These are phyloP conservation scores for Gopherus flavomarginatus DNA, from an alignment of 2,113 vertebrate genomes.

Conservation along the genomic window DNA sequence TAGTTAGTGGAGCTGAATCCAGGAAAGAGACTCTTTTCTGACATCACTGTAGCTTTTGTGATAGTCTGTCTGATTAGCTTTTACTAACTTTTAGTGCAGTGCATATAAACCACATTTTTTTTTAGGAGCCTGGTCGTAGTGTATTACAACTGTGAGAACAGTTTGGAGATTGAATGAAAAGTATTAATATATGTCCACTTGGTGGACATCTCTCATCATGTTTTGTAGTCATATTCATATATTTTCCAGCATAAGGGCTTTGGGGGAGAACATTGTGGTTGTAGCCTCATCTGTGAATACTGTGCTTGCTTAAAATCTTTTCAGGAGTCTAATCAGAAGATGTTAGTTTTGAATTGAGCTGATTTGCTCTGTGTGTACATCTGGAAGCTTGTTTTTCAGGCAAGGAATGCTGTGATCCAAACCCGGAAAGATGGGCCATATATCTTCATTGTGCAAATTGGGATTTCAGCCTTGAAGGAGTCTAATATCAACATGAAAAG, in stretches of 20 bases:
- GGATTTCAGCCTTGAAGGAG: constrained; percentile 59
- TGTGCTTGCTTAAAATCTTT: background rate
- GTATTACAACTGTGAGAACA: background rate
- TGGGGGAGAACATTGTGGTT: background rate
- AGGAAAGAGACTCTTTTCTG: background rate
- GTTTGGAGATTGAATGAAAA: background rate
- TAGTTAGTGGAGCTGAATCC: background rate
- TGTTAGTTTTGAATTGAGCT: background rate
- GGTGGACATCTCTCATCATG: background rate
- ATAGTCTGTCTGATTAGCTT: background rate
- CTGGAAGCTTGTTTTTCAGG: constrained; percentile 67
- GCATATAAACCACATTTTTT: background rate
- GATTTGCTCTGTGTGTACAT: background rate
- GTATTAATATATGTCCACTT: background rate
- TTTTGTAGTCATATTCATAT: background rate
- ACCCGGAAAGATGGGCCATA: constrained; percentile 94
- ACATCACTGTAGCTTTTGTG: background rate
- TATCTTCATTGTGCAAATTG: constrained; percentile 91
- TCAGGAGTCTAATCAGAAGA: background rate
- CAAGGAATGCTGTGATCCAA: constrained; percentile 86
- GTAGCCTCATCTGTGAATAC: background rate
- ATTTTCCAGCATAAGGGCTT: background rate
- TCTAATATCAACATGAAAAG: constrained; percentile 40
- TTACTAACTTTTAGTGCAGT: background rate
- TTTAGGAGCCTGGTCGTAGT: background rate